Evolutionary conservation across 2,888 invertebrate species (phyloP).

Genomic region (Acholoe squamosa): DNA sequence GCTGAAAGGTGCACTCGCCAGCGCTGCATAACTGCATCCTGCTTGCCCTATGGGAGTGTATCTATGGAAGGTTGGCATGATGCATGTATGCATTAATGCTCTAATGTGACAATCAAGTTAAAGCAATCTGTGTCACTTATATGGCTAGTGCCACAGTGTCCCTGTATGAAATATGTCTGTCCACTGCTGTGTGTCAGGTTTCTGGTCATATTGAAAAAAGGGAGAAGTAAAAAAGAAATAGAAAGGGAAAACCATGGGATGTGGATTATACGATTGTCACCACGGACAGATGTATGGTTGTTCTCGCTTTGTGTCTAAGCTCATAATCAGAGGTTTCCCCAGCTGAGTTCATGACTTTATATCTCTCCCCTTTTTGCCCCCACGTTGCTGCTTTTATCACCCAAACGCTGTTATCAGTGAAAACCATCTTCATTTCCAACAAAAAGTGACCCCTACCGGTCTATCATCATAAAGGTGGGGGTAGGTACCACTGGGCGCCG

Average conservation of each 20-base stretch:
- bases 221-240: background rate
- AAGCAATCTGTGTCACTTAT: too few relatives aligned
- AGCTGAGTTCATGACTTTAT: constrained; percentile 42
- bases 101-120: too few relatives aligned
- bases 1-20: too few relatives aligned
- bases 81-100: too few relatives aligned
- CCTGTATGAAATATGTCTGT: background rate
- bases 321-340: constrained; percentile 13
- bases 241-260: too few relatives aligned
- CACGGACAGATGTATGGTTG: constrained; percentile 32
- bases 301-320: background rate
- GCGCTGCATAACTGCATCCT: too few relatives aligned
- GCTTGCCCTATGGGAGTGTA: too few relatives aligned
- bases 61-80: too few relatives aligned
- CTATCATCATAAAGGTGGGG: constrained; percentile 32
- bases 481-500: too few relatives aligned
- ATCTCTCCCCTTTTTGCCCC: background rate
- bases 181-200: background rate
- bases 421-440: background rate
- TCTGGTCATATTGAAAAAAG: background rate
- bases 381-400: constrained; percentile 9
- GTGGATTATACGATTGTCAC: background rate
- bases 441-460: background rate
- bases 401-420: background rate
- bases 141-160: too few relatives aligned